Evolutionary conservation across 2,797 vertebrate species (phyloP).

Genomic region (Acridotheres tristis): DNA sequence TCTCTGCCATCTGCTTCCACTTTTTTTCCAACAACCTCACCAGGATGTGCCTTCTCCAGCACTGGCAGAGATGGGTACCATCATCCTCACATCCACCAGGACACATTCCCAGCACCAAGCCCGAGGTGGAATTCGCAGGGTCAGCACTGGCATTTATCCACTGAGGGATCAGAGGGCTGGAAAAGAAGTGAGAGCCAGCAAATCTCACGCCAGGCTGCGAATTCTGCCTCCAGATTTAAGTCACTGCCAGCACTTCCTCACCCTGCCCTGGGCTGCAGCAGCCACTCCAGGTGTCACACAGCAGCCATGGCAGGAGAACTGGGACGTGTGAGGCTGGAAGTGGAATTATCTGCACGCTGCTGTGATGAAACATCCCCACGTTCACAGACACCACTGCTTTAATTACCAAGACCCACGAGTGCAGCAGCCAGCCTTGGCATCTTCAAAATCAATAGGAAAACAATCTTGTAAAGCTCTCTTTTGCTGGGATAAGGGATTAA

Average conservation of each 20-base stretch:
- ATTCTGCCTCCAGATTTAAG: background rate
- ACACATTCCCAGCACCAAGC: background rate
- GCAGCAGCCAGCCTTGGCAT: background rate
- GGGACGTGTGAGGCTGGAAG: background rate
- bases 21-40: background rate
- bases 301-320: background rate
- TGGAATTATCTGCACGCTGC: background rate
- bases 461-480: background rate
- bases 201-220: background rate
- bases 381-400: background rate
- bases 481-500: background rate
- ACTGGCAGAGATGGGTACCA: background rate
- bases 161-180: background rate
- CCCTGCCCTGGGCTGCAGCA: background rate
- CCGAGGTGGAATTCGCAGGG: background rate
- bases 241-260: background rate
- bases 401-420: background rate
- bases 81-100: background rate
- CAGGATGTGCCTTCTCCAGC: background rate
- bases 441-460: background rate
- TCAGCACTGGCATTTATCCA: background rate
- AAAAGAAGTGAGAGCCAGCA: background rate
- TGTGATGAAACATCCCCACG: fast-evolving
- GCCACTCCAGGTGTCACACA: background rate
- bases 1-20: background rate